phyloP scores from a whole-genome alignment of 2,888 invertebrate species.

The Caenorhabditis virilis region DNA sequence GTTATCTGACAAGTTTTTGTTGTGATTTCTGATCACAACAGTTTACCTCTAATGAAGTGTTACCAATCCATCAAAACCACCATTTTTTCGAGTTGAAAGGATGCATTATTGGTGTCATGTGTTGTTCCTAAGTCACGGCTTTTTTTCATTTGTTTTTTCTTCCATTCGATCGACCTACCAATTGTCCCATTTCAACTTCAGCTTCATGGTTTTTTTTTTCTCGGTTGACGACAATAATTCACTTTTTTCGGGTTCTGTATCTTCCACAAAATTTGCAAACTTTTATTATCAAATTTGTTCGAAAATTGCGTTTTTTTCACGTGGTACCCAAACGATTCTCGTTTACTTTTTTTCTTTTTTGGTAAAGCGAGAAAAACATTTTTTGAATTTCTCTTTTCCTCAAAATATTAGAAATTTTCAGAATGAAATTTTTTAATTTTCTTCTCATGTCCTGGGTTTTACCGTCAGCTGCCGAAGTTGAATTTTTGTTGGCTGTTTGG shows the following conservation, averaged over 20 bases:
- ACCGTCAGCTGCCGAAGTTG: slow-evolving; percentile 33
- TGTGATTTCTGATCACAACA: not conserved
- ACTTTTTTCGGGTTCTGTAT: too few species aligned
- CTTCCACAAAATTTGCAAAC: too few species aligned
- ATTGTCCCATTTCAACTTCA: too few species aligned
- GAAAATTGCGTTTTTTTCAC: not conserved
- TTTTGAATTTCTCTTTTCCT: not conserved
- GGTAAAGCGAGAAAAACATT: not conserved
- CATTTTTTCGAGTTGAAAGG: not conserved
- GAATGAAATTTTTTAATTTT: slow-evolving; percentile 33
- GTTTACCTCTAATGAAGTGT: not conserved
- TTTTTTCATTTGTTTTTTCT: slow-evolving; percentile 15
- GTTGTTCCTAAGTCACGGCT: slow-evolving; percentile 10
- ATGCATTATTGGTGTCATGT: slow-evolving; percentile 37
- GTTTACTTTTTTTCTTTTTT: not conserved
- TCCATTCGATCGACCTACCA: slow-evolving; percentile 7
- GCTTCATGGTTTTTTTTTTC: too few species aligned
- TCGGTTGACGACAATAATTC: too few species aligned
- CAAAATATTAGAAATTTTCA: slow-evolving; percentile 5
- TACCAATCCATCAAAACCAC: not conserved
- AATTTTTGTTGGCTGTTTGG: slow-evolving; percentile 73
- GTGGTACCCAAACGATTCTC: not conserved
- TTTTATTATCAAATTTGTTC: too few species aligned
- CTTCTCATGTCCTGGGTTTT: slow-evolving; percentile 10
- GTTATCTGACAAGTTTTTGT: too few species aligned